phyloP scores from a whole-genome alignment of 2,113 vertebrate genomes.

The Pimephales promelas region DNA sequence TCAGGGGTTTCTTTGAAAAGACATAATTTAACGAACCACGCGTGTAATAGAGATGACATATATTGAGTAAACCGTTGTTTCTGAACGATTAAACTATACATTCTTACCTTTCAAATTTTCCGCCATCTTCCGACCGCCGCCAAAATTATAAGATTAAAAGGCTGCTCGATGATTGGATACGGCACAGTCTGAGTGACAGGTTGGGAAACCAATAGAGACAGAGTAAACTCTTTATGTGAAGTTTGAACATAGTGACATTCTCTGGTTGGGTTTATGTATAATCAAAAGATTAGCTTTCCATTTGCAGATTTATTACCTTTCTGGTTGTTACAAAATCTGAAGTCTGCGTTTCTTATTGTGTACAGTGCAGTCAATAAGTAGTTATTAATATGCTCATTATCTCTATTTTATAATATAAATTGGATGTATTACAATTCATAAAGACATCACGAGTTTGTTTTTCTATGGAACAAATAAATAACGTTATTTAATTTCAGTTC shows the following conservation, averaged over 20 bases:
- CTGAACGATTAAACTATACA: conserved; percentile 2
- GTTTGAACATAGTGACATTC: not conserved
- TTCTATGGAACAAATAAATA: not conserved
- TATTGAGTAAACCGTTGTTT: conserved; percentile 28
- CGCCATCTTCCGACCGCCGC: conserved; percentile 64
- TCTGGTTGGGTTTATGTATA: no score
- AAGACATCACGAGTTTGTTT: not conserved
- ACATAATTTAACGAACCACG: not conserved
- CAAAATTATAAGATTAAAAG: conserved; percentile 53
- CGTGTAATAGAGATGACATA: not conserved
- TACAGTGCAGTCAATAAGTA: no score
- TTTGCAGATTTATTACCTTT: no score
- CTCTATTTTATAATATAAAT: not conserved
- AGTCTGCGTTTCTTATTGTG: not conserved
- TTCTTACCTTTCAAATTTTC: conserved; percentile 64
- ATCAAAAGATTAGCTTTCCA: no score
- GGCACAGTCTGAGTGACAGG: conserved; percentile 17
- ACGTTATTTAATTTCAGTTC: not conserved
- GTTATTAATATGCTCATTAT: not conserved
- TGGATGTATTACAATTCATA: not conserved
- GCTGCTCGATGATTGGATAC: conserved; percentile 49
- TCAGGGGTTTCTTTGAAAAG: not conserved
- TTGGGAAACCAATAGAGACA: conserved; percentile 44
- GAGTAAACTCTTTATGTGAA: not conserved
- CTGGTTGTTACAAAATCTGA: not conserved